A percentile compares a stretch with the other conserved stretches of the same genome.
Conservation (phyloP, 2,113 vertebrate species). For the Zeus faber region DNA sequence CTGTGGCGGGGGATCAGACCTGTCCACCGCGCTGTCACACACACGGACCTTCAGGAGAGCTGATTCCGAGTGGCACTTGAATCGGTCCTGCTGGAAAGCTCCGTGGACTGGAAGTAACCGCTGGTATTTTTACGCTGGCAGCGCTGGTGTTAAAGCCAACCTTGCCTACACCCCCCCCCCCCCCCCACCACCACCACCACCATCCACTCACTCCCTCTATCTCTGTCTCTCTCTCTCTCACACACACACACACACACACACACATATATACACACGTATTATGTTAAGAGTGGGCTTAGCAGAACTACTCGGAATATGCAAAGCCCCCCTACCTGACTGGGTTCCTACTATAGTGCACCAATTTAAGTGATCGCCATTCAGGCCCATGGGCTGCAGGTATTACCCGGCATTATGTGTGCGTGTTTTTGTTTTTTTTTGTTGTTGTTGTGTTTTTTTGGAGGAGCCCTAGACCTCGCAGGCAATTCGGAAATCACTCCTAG, state of each 20-base stretch:
- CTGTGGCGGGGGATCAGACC: constrained; percentile 73
- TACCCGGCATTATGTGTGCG: constrained; percentile 59
- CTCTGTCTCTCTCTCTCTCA: constrained; percentile 43
- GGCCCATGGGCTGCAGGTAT: constrained; percentile 58
- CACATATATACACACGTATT: constrained; percentile 6
- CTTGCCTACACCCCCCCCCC: constrained; percentile 44
- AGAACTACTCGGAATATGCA: constrained; percentile 52
- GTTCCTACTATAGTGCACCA: constrained; percentile 44
- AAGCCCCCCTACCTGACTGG: constrained; percentile 53
- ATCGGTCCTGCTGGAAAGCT: constrained; percentile 83
- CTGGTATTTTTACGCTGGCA: constrained; percentile 79
- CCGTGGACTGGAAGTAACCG: constrained; percentile 86
- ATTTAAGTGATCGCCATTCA: constrained; percentile 57
- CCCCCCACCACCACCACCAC: constrained; percentile 1
- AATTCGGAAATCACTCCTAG: constrained; percentile 68
- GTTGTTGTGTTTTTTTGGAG: too few species aligned
- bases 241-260: neutral
- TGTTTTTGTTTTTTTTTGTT: too few species aligned
- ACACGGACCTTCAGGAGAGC: constrained; percentile 76
- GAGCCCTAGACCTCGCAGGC: constrained; percentile 57
- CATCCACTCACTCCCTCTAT: constrained; percentile 27
- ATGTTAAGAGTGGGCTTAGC: constrained; percentile 53
- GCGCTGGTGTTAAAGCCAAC: constrained; percentile 80
- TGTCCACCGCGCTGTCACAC: constrained; percentile 78
- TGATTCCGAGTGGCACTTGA: constrained; percentile 88